Evolutionary conservation across 2,113 vertebrate species (phyloP), one percentile per base, ranked within the genome.

Genomic region (Monarcha castaneiventris): DNA sequence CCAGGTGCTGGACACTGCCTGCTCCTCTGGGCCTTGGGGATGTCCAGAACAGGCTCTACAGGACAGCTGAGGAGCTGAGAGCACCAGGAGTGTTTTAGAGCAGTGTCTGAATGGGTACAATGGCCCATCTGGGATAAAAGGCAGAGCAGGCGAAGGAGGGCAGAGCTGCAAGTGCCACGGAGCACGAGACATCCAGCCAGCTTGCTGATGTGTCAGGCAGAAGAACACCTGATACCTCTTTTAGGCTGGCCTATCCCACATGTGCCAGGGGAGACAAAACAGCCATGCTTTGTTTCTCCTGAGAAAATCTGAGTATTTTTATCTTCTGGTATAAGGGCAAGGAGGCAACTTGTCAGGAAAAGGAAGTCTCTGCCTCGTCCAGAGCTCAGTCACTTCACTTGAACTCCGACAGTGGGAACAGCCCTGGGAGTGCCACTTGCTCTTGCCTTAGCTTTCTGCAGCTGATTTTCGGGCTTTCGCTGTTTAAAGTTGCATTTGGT

Each of bases 371-470:
- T 93, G 61, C 16, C 39, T 86, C 19, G 7, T 59, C 27, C 46
- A 44, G 27, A 71, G 32, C 16, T 88, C 55, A 18, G 54, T 44
- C 30, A 18, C 39, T 86, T 66, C 78, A 37, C 75, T 88, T 64
- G 39, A 78, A 32, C 49, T 87, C 49, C 0, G 0, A 11, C 2
- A 7, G 18, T 0, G 0, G 66, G 21, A 26, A 14, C 16, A 72
- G 46, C 17, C 55, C 49, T 63, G 35, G 33, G 21, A 64, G 29
- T 6, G 11, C 21, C 52, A 8, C 61, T 84, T 80, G 59, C 16
- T 81, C 61, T 80, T 1, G 1, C 44, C 48, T 63, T 37, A 25
- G 72, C 56, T 81, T 95, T 81, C 61, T 90, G 83, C 80, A 87
- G 90, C 69, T 86, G 79, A 14, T 81, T 93, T 77, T 78, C 12